Conservation (phyloP, 1,140 invertebrate genomes). For the Caenorhabditis briggsae region DNA sequence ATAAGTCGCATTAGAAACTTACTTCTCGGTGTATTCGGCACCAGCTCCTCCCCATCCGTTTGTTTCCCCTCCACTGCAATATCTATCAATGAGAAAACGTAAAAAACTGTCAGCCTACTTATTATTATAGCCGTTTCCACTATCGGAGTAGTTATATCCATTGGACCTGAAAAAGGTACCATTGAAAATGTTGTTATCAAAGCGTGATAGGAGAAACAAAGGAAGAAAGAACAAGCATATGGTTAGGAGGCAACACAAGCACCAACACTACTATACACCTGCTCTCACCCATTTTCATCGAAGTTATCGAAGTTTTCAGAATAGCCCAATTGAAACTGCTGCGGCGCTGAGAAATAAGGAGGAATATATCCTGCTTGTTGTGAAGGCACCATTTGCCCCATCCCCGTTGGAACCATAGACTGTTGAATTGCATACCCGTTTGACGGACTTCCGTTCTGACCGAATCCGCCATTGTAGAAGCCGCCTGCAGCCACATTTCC, state of each 20-base stretch:
- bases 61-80: slow-evolving; percentile 1
- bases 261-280: slow-evolving; percentile 47
- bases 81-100: not conserved
- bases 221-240: slow-evolving; percentile 43
- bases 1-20: not conserved
- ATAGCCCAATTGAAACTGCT: slow-evolving; percentile 16
- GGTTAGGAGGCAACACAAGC: slow-evolving; percentile 47
- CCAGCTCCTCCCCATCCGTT: slow-evolving; percentile 18
- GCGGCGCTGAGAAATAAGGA: not conserved
- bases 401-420: slow-evolving; percentile 2
- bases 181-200: no score
- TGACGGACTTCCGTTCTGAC: slow-evolving; percentile 28
- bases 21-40: slow-evolving; percentile 7
- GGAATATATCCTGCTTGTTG: slow-evolving; percentile 11
- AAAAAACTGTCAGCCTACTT: not conserved
- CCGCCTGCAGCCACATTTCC: slow-evolving; percentile 1
- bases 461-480: slow-evolving; percentile 19
- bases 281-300: slow-evolving; percentile 43
- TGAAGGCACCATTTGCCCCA: slow-evolving; percentile 34
- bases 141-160: slow-evolving; percentile 24
- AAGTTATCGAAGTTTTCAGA: slow-evolving; percentile 28
- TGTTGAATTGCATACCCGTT: slow-evolving; percentile 52
- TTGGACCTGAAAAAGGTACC: not conserved
- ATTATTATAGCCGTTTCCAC: slow-evolving; percentile 23
- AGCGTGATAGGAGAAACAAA: not conserved